These are phyloP conservation scores for Heliconius ismenius DNA, from an alignment of 2,888 invertebrate genomes.

Conservation along the genomic window DNA sequence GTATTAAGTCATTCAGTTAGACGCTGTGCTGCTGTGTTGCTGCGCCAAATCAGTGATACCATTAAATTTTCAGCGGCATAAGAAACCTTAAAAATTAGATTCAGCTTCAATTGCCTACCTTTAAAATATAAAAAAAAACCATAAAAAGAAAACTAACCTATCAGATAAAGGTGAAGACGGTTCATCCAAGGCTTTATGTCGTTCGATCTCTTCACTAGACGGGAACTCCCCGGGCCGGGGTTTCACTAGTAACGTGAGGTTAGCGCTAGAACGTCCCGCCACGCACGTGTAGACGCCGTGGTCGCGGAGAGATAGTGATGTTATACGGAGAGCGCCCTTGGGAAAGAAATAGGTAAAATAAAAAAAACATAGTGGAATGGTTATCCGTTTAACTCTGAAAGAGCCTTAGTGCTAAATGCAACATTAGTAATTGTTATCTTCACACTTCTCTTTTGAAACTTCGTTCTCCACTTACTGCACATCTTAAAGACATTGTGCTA, in stretches of 20 bases:
- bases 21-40: no score
- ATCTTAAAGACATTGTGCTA: no score
- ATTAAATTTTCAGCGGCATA: no score
- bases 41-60: background rate
- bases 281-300: conserved; percentile 93
- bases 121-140: background rate
- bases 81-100: no score
- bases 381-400: no score
- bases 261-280: conserved; percentile 90
- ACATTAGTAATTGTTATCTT: no score
- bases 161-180: conserved; percentile 75
- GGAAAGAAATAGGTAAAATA: conserved; percentile 3
- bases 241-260: conserved; percentile 90
- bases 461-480: no score
- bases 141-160: conserved; percentile 54
- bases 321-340: conserved; percentile 91
- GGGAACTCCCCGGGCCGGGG: conserved; percentile 90
- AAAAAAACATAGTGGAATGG: background rate
- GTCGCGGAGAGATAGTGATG: conserved; percentile 90
- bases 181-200: conserved; percentile 75
- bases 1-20: background rate
- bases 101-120: no score
- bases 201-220: conserved; percentile 89
- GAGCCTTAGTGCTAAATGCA: no score
- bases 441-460: no score